Base-by-base conservation (phyloP, 2,113 vertebrate genomes). In the Marmota flaviventris region DNA sequence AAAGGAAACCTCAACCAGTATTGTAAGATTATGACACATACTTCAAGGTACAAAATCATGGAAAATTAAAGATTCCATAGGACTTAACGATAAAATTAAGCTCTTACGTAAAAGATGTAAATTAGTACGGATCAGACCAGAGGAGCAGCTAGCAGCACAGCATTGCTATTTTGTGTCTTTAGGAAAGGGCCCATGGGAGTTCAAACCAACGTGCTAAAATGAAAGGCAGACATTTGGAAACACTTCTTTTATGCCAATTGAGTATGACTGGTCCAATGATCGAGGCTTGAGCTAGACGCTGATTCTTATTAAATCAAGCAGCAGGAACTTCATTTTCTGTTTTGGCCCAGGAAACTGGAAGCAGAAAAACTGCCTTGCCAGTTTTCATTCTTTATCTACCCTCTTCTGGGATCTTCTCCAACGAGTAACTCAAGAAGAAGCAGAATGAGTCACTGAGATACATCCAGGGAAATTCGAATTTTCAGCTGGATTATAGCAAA, bases 241-340 rank as follows among this genome's bases (percentile, higher is more conserved):
- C 72, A 42, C 27, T 72, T 86, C 78, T 85, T 94, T 86, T 29
- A 76, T 81, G 79, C 92, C 81, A 67, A 90, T 18, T 92, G 75
- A 72, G 65, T 51, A n/a, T 89, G 70, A 94, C 96, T 89, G 24
- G 75, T 70, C 86, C 2, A 4, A 79, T 17, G 37, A 93, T 8
- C 0, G 24, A 73, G 39, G 72, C 51, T 56, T 51, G 24, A 85
- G 32, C 34, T 39, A 97, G 89, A 92, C 65, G 72, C 79, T 92
- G 92, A 89, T 77, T 81, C 96, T 95, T 97, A 96, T 87, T 93
- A 97, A 98, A 95, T 39, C 53, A 77, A 95, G 67, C 56, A 96
- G 89, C 51, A 87, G 70, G 51, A 83, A 76, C 25, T 63, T 94
- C 91, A 77, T 86, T 94, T 79, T 92, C 78, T 87, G 20, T 67